A percentile compares a stretch with the other conserved stretches of the same genome.
phyloP scores from a whole-genome alignment of 2,797 vertebrate genomes.

The Oreortyx pictus region DNA sequence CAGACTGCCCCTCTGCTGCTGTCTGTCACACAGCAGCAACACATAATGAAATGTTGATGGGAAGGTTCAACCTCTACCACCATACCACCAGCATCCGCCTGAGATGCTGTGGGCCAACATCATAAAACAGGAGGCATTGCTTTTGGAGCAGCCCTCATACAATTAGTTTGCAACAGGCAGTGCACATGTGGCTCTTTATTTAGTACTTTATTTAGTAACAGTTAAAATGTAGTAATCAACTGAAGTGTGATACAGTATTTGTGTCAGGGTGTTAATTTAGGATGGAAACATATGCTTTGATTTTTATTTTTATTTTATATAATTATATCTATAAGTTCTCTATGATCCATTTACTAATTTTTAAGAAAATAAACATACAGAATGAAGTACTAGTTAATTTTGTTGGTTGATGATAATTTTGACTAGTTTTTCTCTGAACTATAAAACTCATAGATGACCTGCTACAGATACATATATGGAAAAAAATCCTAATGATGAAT shows the following conservation, averaged over 20 bases:
- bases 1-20: too few relatives aligned
- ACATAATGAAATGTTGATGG: too few relatives aligned
- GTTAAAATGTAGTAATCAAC: background rate
- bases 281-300: background rate
- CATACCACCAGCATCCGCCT: too few relatives aligned
- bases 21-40: too few relatives aligned
- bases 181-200: background rate
- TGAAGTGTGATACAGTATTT: background rate
- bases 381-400: background rate
- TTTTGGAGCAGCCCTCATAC: too few relatives aligned
- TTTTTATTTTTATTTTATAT: background rate
- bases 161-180: background rate
- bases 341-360: background rate
- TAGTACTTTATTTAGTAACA: background rate
- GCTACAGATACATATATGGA: background rate
- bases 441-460: background rate
- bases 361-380: background rate
- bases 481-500: background rate
- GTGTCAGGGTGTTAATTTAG: background rate
- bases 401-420: background rate
- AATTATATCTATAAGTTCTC: background rate
- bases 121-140: too few relatives aligned
- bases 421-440: background rate
- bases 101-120: too few relatives aligned
- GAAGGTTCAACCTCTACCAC: too few relatives aligned